A percentile compares a stretch with the other conserved stretches of the same genome.
Conservation (phyloP, 2,888 invertebrate genomes). For the Drosophila pseudotalamancana region DNA sequence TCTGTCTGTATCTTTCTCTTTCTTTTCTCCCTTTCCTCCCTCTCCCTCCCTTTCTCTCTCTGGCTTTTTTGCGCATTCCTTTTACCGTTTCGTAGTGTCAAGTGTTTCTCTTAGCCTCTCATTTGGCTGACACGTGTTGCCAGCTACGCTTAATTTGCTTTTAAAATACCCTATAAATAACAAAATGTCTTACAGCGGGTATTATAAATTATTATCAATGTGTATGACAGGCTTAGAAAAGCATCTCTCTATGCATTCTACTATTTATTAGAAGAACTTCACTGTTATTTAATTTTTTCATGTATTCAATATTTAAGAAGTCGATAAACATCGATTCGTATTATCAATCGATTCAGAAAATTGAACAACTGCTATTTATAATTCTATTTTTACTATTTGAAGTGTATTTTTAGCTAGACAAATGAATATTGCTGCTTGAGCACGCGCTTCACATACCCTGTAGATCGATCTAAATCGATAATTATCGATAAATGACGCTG, state of each 20-base stretch:
- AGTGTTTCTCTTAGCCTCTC: not conserved
- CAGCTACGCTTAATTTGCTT: constrained; percentile 54
- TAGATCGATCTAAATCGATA: not conserved
- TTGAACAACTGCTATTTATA: too few relatives aligned
- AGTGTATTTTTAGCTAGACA: too few relatives aligned
- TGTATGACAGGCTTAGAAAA: not conserved
- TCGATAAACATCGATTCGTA: not conserved
- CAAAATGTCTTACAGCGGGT: not conserved
- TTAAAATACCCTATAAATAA: constrained; percentile 3
- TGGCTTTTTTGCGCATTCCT: constrained; percentile 8
- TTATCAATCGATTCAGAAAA: too few relatives aligned
- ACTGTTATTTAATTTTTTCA: too few relatives aligned
- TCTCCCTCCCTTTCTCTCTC: not conserved
- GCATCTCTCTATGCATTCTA: too few relatives aligned
- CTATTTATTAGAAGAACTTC: too few relatives aligned
- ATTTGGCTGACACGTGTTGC: constrained; percentile 57
- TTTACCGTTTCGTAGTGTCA: constrained; percentile 15
- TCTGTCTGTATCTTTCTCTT: not conserved
- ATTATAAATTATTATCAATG: not conserved
- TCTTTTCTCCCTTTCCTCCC: not conserved
- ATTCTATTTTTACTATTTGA: too few relatives aligned
- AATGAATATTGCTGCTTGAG: too few relatives aligned
- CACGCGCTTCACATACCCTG: not conserved
- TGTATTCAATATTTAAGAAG: not conserved
- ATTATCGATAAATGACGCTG: not conserved